Percentiles rank a stretch among this genome's conserved stretches.
Conservation (phyloP, 1,140 invertebrate species). For the Achatina immaculata region DNA sequence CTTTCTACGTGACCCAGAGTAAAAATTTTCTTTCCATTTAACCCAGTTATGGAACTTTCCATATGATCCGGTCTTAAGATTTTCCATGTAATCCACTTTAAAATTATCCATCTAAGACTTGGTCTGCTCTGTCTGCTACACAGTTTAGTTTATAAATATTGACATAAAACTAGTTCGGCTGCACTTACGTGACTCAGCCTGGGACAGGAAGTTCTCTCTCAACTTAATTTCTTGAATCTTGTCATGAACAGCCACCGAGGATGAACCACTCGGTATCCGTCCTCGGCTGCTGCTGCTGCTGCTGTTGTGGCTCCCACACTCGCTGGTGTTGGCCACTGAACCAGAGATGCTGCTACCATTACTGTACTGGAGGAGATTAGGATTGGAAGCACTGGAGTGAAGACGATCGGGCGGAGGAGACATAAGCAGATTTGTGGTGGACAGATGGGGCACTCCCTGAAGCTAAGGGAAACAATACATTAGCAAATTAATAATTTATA, state of each 20-base stretch:
- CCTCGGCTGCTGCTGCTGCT: neutral
- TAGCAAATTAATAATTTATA: neutral
- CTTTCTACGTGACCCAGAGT: too few species aligned
- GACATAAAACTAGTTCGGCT: too few species aligned
- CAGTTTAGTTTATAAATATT: too few species aligned
- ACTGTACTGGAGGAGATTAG: constrained; percentile 67
- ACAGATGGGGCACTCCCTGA: neutral
- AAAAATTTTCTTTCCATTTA: too few species aligned
- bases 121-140: too few species aligned
- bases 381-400: constrained; percentile 71
- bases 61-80: too few species aligned
- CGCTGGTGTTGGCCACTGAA: neutral
- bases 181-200: constrained; percentile 77
- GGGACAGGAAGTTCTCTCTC: constrained; percentile 78
- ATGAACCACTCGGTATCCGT: neutral
- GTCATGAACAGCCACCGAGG: constrained; percentile 44
- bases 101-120: too few species aligned
- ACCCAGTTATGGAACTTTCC: too few species aligned
- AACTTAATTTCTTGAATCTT: constrained; percentile 75
- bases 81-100: too few species aligned
- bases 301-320: neutral
- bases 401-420: constrained; percentile 42
- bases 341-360: constrained; percentile 21
- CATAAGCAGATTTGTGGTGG: constrained; percentile 26
- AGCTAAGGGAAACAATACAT: too few species aligned